These are phyloP conservation scores for Ennomos fuscantarius DNA, from an alignment of 2,888 invertebrate species.

Conservation along the genomic window DNA sequence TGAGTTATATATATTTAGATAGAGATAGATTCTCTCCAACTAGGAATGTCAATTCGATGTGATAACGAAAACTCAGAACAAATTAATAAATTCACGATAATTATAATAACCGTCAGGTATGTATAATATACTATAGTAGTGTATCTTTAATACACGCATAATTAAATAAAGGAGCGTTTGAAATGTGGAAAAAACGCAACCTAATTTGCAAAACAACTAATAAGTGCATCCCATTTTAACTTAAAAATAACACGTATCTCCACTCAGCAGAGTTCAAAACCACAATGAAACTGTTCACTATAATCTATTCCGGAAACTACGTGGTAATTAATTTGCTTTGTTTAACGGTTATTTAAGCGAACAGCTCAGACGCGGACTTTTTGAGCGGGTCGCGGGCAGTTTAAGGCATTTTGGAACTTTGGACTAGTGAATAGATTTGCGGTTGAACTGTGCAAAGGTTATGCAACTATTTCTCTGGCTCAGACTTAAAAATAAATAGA, in stretches of 20 bases:
- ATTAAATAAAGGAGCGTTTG: no score
- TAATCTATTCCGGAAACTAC: slow-evolving; percentile 26
- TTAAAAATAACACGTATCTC: background rate
- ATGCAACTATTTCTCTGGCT: no score
- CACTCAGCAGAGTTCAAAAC: background rate
- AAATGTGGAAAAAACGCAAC: no score
- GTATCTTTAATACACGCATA: no score
- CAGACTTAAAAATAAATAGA: no score
- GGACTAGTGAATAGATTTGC: background rate
- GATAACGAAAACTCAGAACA: no score
- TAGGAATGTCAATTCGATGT: no score
- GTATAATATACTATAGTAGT: no score
- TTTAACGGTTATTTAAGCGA: slow-evolving; percentile 26
- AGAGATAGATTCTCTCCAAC: no score
- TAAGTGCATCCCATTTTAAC: background rate
- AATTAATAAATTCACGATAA: no score
- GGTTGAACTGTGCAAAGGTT: background rate
- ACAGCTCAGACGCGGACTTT: background rate
- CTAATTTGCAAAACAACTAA: background rate
- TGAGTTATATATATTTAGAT: no score
- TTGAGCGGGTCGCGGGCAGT: background rate
- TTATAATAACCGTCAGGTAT: no score
- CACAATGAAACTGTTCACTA: slow-evolving; percentile 22
- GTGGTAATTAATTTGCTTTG: slow-evolving; percentile 36
- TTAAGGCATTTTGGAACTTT: background rate